phyloP scores from a whole-genome alignment of 2,888 invertebrate genomes.

The Trisateles emortualis region DNA sequence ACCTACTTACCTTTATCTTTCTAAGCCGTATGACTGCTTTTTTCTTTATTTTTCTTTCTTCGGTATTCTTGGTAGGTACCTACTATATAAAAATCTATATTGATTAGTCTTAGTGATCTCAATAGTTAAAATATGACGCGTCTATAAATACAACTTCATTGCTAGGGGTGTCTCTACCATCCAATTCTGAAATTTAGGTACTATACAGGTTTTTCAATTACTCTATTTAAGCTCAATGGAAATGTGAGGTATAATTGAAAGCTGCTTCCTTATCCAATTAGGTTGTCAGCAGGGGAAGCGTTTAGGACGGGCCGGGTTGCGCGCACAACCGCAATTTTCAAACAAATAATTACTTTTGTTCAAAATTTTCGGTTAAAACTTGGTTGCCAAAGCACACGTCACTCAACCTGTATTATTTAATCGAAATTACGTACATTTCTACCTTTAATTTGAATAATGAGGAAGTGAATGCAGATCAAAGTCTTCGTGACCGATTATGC shows the following conservation, averaged over 20 bases:
- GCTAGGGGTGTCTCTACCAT: constrained; percentile 42
- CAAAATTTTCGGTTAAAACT: constrained; percentile 55
- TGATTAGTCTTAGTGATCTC: too few species aligned
- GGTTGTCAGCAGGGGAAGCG: constrained; percentile 61
- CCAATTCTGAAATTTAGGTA: constrained; percentile 56
- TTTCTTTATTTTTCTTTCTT: too few species aligned
- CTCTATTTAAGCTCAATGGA: constrained; percentile 55
- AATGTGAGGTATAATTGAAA: constrained; percentile 66
- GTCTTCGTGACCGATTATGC: constrained; percentile 34
- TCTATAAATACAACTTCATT: too few species aligned
- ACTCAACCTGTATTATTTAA: constrained; percentile 47
- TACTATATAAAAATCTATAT: too few species aligned
- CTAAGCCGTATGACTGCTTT: too few species aligned
- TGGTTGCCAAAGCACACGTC: constrained; percentile 55
- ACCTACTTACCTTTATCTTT: too few species aligned
- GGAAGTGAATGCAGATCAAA: constrained; percentile 15
- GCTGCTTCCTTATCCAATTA: constrained; percentile 71
- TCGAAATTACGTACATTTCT: constrained; percentile 43
- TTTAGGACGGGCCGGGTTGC: constrained; percentile 40
- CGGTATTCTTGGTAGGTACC: too few species aligned
- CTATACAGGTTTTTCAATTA: constrained; percentile 52
- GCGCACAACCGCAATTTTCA: constrained; percentile 58
- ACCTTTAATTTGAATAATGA: constrained; percentile 14
- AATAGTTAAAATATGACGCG: too few species aligned
- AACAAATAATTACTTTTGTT: constrained; percentile 74